Conservation (phyloP, 2,113 vertebrate genomes). For the Pterocles orientalis region DNA sequence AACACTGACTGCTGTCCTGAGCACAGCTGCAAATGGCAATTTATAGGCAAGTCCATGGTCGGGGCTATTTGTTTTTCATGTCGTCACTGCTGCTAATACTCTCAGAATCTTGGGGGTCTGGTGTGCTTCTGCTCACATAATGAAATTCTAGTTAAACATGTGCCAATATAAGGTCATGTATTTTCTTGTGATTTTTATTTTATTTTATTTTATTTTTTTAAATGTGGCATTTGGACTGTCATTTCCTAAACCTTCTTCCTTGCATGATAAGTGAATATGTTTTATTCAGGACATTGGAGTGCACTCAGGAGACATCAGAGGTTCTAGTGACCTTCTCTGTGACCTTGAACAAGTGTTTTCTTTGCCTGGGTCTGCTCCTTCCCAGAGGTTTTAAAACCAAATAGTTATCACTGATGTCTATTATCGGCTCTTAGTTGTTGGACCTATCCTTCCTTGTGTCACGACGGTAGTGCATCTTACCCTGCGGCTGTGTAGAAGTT, state of each 20-base stretch:
- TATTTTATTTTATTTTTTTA: neutral
- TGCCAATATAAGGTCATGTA: neutral
- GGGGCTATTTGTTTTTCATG: neutral
- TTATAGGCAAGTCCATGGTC: neutral
- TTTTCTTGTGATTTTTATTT: neutral
- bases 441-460: neutral
- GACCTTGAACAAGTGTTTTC: constrained; percentile 36
- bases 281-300: neutral
- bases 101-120: neutral
- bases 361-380: neutral
- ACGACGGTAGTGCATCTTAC: neutral
- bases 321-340: neutral
- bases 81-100: neutral
- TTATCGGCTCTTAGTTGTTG: neutral
- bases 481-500: neutral
- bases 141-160: neutral
- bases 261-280: neutral
- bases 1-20: neutral
- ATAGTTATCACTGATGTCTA: neutral
- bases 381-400: neutral
- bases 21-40: neutral
- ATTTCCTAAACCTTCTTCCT: neutral
- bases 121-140: neutral
- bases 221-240: neutral
- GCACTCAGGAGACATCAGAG: neutral